Percentiles rank a stretch among this genome's conserved stretches.
phyloP scores from a whole-genome alignment of 1,140 invertebrate species.

The Zophobas morio region DNA sequence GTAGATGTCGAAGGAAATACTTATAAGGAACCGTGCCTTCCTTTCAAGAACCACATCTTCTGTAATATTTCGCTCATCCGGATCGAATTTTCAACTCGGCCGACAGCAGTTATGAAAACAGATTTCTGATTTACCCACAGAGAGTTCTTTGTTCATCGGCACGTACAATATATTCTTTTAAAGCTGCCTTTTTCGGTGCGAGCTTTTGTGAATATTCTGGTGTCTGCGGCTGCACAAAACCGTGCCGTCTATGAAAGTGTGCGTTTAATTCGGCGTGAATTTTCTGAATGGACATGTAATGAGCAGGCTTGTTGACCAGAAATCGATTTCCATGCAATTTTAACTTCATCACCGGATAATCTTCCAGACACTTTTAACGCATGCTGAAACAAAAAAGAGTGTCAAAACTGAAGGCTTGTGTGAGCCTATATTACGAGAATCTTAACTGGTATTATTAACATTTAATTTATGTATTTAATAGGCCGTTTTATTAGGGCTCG shows the following conservation, averaged over 20 bases:
- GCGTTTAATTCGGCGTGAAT: conserved; percentile 36
- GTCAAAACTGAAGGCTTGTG: too few species aligned
- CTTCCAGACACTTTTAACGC: background rate
- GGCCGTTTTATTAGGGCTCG: too few species aligned
- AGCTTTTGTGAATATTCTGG: conserved; percentile 25
- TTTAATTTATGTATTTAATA: too few species aligned
- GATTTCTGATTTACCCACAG: conserved; percentile 37
- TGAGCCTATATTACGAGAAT: too few species aligned
- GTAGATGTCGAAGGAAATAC: conserved; percentile 3
- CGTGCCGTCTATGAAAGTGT: conserved; percentile 1
- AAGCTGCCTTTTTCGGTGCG: conserved; percentile 27
- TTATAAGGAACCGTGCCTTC: conserved; percentile 28
- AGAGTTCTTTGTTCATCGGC: conserved; percentile 25
- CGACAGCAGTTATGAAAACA: conserved; percentile 31
- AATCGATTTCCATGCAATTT: conserved; percentile 17
- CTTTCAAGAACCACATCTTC: conserved; percentile 32
- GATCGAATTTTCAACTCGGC: conserved; percentile 28
- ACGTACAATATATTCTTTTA: conserved; percentile 42
- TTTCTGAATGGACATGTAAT: conserved; percentile 31
- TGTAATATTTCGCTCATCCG: conserved; percentile 37
- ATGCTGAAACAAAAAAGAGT: background rate
- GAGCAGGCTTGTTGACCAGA: conserved; percentile 25
- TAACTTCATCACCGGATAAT: background rate
- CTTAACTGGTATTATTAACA: too few species aligned
- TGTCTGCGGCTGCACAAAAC: conserved; percentile 14